Percentiles rank a stretch among this genome's conserved stretches.
Evolutionary conservation across 2,888 invertebrate species (phyloP).

Genomic region (Lottia scabra): DNA sequence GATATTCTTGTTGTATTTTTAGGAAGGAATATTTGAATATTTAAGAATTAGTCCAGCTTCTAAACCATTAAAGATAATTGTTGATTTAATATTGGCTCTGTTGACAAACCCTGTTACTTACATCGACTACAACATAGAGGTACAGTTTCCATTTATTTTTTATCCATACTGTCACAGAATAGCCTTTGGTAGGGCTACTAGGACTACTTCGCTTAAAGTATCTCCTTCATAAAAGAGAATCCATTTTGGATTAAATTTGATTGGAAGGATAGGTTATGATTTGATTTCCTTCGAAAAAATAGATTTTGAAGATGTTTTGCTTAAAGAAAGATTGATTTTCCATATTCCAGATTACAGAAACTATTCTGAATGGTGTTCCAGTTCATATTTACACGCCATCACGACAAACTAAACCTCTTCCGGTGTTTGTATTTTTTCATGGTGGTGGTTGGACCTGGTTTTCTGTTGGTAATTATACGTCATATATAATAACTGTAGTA

Average conservation of each 20-base stretch:
- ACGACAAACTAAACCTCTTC: slow-evolving; percentile 27
- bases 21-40: slow-evolving; percentile 40
- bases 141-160: not conserved
- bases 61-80: slow-evolving; percentile 41
- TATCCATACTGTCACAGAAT: too few relatives aligned
- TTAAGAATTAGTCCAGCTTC: slow-evolving; percentile 41
- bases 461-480: slow-evolving; percentile 42
- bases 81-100: slow-evolving; percentile 41
- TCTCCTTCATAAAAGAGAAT: too few relatives aligned
- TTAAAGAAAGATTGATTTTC: not conserved
- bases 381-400: slow-evolving; percentile 38
- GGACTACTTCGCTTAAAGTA: too few relatives aligned
- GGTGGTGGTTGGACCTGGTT: slow-evolving; percentile 61
- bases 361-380: slow-evolving; percentile 37
- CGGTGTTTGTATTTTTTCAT: slow-evolving; percentile 59
- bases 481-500: too few relatives aligned
- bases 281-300: not conserved
- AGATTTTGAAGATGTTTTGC: not conserved
- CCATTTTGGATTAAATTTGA: not conserved
- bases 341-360: slow-evolving; percentile 26
- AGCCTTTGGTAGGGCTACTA: too few relatives aligned
- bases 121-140: slow-evolving; percentile 33
- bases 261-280: too few relatives aligned
- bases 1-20: not conserved
- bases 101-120: slow-evolving; percentile 39